Evolutionary conservation across 2,113 vertebrate genomes (phyloP).

Genomic region (Microcebus murinus): DNA sequence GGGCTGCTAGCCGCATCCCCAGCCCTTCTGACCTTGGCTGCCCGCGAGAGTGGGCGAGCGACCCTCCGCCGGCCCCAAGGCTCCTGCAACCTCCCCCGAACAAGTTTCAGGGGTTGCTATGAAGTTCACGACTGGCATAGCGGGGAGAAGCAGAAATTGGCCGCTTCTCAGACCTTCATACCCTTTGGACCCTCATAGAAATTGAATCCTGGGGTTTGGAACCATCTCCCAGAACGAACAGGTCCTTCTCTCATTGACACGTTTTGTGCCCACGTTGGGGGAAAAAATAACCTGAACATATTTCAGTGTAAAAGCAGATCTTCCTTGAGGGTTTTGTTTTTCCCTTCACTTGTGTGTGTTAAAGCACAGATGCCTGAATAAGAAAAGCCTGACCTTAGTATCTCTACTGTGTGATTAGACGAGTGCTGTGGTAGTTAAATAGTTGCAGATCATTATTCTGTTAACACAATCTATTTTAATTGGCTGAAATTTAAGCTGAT

Average conservation of each 20-base stretch:
- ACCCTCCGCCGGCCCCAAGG: slow-evolving; percentile 12
- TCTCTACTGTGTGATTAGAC: slow-evolving; percentile 33
- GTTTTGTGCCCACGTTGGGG: slow-evolving; percentile 71
- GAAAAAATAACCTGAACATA: slow-evolving; percentile 61
- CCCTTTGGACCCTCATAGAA: slow-evolving; percentile 67
- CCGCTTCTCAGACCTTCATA: slow-evolving; percentile 49
- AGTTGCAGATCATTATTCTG: slow-evolving; percentile 68
- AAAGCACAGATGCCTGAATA: slow-evolving; percentile 61
- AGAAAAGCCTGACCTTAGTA: slow-evolving; percentile 71
- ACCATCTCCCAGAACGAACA: slow-evolving; percentile 60
- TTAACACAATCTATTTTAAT: slow-evolving; percentile 67
- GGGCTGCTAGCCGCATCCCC: not conserved
- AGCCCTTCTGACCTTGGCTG: slow-evolving; percentile 76
- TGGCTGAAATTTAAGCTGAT: slow-evolving; percentile 70
- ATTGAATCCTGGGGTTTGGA: slow-evolving; percentile 58
- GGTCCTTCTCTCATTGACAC: slow-evolving; percentile 49
- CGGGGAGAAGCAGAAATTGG: slow-evolving; percentile 51
- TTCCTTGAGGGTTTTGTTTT: slow-evolving; percentile 67
- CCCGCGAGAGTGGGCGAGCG: slow-evolving; percentile 62
- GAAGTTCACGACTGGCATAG: slow-evolving; percentile 68
- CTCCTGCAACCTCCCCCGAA: slow-evolving; percentile 14
- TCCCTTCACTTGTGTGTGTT: slow-evolving; percentile 61
- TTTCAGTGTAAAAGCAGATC: slow-evolving; percentile 64
- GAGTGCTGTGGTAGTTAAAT: slow-evolving; percentile 65
- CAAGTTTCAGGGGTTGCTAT: slow-evolving; percentile 70